Percentiles rank a stretch among this genome's conserved stretches.
Evolutionary conservation across 2,797 vertebrate genomes (phyloP).

Genomic region (Sebastes melanostomus): DNA sequence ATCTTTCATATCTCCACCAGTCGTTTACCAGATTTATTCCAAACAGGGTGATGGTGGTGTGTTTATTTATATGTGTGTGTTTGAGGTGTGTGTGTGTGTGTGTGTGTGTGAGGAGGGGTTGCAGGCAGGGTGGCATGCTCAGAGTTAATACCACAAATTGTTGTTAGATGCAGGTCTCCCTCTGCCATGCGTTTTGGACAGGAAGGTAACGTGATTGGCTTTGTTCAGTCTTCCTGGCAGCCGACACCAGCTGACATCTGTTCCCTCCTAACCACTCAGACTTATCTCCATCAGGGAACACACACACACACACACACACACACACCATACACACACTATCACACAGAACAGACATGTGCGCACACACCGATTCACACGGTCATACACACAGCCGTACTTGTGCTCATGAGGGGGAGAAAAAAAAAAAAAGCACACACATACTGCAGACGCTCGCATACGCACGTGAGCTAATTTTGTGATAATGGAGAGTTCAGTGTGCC

Average conservation of each 20-base stretch:
- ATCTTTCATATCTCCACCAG: conserved; percentile 73
- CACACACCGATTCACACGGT: conserved; percentile 58
- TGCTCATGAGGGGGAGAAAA: conserved; percentile 5
- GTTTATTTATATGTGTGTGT: conserved; percentile 19
- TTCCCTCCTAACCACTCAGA: conserved; percentile 95
- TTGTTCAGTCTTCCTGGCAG: conserved; percentile 93
- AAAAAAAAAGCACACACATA: conserved; percentile 8
- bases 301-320: conserved; percentile 63
- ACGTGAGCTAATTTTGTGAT: conserved; percentile 49
- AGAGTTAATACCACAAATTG: conserved; percentile 83
- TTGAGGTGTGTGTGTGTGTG: background rate
- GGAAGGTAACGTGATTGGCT: conserved; percentile 92
- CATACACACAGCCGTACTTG: conserved; percentile 47
- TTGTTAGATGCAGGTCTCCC: conserved; percentile 81
- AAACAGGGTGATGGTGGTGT: conserved; percentile 57
- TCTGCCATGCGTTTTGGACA: conserved; percentile 89
- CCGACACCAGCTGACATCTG: conserved; percentile 93
- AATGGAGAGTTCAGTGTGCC: conserved; percentile 57
- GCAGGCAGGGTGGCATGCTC: conserved; percentile 75
- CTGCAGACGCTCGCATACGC: conserved; percentile 10
- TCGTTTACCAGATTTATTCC: conserved; percentile 71
- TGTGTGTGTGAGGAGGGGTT: conserved; percentile 13
- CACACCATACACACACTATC: conserved; percentile 5
- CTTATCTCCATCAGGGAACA: conserved; percentile 93
- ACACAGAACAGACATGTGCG: conserved; percentile 53